Base-by-base conservation (phyloP, 2,797 vertebrate species). In the Petrocephalus sullivani region DNA sequence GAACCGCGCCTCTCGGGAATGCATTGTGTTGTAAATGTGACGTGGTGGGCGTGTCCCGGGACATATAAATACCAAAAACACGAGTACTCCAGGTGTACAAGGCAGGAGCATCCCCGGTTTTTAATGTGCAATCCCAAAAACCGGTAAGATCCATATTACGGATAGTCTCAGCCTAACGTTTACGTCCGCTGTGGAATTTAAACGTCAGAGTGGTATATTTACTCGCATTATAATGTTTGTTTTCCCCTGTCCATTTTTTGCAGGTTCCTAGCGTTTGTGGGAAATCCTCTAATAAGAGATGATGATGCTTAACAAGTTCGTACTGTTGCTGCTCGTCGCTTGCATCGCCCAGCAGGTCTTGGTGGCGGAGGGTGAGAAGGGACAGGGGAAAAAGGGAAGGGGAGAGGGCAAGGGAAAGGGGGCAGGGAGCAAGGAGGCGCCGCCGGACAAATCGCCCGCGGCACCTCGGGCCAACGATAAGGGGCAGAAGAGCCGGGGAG, bases 281-380 rank as follows among this genome's bases (percentile, higher is more conserved):
- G 28, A 37, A 49, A 23, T 51, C 75, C 61, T 9, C 53, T 19
- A 21, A 16, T 64, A 87, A 56, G 85, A 88, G 3, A 96, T 95
- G 95, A 19, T 89, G 57, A 54, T 91, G 53, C 86, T 91, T 53
- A 92, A 89, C 87, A 91, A 88, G 23, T 87, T 95, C 78, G 91
- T 92, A 21, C 88, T 94, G 49, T 90, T 95, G 86, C 41, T 97
- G 90, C 89, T 95, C 85, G 53, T 98, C 37, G 90, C 86, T 78
- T 90, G 92, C 94, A 49, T 94, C 90, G 88, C 92, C 2, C 95
- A 93, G 56, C 89, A 94, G 53, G 88, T 96, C 58, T 88, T 94
- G 49, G 88, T 89, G 19, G 89, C 90, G 67, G 93, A 91, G 12
- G 93, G 93, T 53, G 91, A 91, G 89, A 94, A 90, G 54, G 90